phyloP scores from a whole-genome alignment of 2,888 invertebrate genomes.

The Saturnia pavonia region DNA sequence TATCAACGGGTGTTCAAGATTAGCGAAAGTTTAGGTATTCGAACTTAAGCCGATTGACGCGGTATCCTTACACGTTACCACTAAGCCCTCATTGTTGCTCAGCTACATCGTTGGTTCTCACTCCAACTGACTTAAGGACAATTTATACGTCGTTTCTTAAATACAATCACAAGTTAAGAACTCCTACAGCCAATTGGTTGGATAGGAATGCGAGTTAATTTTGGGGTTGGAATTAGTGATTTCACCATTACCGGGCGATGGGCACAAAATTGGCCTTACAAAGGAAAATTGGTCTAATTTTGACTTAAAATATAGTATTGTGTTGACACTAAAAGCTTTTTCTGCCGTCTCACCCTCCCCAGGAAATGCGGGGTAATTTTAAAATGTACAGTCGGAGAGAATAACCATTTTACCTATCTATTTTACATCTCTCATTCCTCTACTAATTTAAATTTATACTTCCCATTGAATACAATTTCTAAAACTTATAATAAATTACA shows the following conservation, averaged over 20 bases:
- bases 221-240: not conserved
- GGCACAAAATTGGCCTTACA: slow-evolving; percentile 43
- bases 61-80: no score
- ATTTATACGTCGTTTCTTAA: not conserved
- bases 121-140: no score
- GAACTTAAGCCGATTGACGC: no score
- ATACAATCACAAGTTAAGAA: not conserved
- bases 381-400: slow-evolving; percentile 44
- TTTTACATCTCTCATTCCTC: no score
- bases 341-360: slow-evolving; percentile 49
- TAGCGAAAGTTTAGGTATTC: no score
- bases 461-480: no score
- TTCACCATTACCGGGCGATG: slow-evolving; percentile 16
- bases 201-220: not conserved
- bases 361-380: slow-evolving; percentile 52
- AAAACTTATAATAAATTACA: no score
- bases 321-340: slow-evolving; percentile 52
- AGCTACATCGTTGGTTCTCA: no score
- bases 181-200: not conserved
- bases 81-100: no score
- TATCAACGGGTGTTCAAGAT: no score
- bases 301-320: slow-evolving; percentile 44
- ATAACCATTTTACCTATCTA: not conserved
- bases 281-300: slow-evolving; percentile 52
- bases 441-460: no score